Conservation (phyloP, 2,797 vertebrate genomes). For the Trachops cirrhosus region DNA sequence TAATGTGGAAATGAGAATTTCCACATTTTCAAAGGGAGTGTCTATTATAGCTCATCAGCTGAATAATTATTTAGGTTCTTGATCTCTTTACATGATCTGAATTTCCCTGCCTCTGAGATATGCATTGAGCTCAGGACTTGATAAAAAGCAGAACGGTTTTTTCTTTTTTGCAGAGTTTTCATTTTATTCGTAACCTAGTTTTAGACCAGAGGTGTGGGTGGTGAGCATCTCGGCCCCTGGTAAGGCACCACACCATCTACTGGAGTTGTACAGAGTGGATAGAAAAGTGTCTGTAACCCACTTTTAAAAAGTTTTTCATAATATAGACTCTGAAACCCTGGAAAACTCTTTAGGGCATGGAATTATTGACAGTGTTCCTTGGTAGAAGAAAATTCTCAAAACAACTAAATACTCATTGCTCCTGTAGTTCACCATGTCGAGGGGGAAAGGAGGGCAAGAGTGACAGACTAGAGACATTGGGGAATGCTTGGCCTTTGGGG, state of each 20-base stretch:
- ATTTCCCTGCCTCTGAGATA: conserved; percentile 40
- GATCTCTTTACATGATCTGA: not conserved
- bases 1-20: conserved; percentile 50
- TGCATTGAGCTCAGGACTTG: conserved; percentile 31
- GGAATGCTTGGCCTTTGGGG: not conserved
- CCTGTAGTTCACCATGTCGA: not conserved
- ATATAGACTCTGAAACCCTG: conserved; percentile 44
- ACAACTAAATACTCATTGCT: not conserved
- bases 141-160: not conserved
- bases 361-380: conserved; percentile 38
- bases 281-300: conserved; percentile 65
- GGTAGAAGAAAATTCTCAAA: conserved; percentile 40
- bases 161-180: conserved; percentile 53
- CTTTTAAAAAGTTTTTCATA: conserved; percentile 64
- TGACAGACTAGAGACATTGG: not conserved
- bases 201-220: conserved; percentile 62
- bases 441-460: not conserved
- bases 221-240: conserved; percentile 40
- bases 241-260: conserved; percentile 66
- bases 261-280: conserved; percentile 35
- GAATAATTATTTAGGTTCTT: conserved; percentile 24
- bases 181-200: conserved; percentile 74
- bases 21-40: conserved; percentile 53
- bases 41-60: conserved; percentile 30
- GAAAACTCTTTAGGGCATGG: conserved; percentile 48